Base-by-base conservation (phyloP, 2,113 vertebrate species). In the Piprites chloris region DNA sequence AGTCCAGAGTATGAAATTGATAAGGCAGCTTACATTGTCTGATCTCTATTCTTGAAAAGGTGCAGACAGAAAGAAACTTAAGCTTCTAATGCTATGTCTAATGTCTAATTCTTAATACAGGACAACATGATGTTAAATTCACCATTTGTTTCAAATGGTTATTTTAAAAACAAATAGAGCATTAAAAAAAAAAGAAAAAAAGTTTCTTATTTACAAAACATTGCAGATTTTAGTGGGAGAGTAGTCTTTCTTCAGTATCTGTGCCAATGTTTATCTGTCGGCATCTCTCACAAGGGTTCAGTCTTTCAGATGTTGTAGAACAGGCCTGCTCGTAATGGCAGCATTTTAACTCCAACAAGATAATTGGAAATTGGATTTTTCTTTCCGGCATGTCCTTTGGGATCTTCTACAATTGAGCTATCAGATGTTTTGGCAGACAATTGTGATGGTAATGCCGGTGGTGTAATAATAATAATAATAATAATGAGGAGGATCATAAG, bases 321-420 rank as follows among this genome's bases (percentile, higher is more conserved):
- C 14, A 79, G 44, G 23, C 32, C 44, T 2, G 4, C n/a, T 76
- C 42, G 74, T 42, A 73, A 74, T 65, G 37, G 12, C 32, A 68
- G 44, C 12, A 68, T 79, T 90, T 65, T 79, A 90, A 21, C 39
- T 87, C 39, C 53, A 85, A 77, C 15, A 69, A 44, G 33, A 53
- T 93, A 85, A 93, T 65, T 65, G 55, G 53, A 93, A 95, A 95
- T 87, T 26, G 59, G 44, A 87, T 81, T 88, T 93, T 94, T 67
- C 75, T 92, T 85, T 82, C 56, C 0, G 0, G 24, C 3, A 1
- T 50, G 42, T 65, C 82, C 78, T 79, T 71, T 89, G 67, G 52
- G 76, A 83, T 82, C 26, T 56, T 71, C 56, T 75, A 53, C 41
- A 85, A 81, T 69, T 89, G 53, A 84, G 53, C 74, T 69, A 39